A percentile compares a stretch with the other conserved stretches of the same genome.
Conservation (phyloP, 2,797 vertebrate species). For the Anas flavirostris region DNA sequence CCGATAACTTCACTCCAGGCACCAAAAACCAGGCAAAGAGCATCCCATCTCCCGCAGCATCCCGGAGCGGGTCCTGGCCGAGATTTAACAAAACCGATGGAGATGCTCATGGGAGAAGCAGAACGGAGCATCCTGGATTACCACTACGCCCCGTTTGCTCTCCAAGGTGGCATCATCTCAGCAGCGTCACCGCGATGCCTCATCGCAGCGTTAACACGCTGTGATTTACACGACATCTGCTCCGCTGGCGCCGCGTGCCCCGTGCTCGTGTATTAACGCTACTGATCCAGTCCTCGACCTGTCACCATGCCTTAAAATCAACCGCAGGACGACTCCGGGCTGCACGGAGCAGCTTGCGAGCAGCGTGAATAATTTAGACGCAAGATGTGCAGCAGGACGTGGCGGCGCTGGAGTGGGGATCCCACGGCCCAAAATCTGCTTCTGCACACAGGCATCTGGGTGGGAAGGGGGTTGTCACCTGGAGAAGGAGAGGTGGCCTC, state of each 20-base stretch:
- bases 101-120: not conserved
- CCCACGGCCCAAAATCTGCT: not conserved
- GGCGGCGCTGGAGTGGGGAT: not conserved
- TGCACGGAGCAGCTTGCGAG: not conserved
- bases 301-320: not conserved
- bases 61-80: rapidly evolving
- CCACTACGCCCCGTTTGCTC: not conserved
- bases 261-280: rapidly evolving
- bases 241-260: not conserved
- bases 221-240: not conserved
- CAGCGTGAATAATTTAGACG: not conserved
- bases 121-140: not conserved
- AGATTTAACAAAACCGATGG: not conserved
- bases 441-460: no score
- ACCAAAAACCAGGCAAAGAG: not conserved
- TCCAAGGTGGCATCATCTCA: not conserved
- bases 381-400: not conserved
- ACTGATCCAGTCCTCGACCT: not conserved
- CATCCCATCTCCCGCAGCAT: not conserved
- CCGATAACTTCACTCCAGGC: rapidly evolving
- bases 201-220: not conserved
- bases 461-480: not conserved
- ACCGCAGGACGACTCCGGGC: rapidly evolving
- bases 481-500: not conserved
- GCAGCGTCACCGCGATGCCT: not conserved